Evolutionary conservation across 1,140 invertebrate species (phyloP).

Genomic region (Pentalonia nigronervosa): DNA sequence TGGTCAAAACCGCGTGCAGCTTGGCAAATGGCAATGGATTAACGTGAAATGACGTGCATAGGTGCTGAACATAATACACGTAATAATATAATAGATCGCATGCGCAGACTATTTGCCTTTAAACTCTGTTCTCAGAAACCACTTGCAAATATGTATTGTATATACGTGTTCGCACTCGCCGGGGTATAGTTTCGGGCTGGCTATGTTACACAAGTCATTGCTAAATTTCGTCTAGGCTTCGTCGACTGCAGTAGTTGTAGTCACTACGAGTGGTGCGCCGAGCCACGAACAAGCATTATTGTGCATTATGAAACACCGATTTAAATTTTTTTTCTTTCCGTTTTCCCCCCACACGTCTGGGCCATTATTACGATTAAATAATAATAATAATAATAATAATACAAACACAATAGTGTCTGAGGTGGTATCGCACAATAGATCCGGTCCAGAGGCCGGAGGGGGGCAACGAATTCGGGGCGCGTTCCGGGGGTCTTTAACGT

Average conservation of each 20-base stretch:
- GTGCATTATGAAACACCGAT: not conserved
- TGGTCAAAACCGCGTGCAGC: not conserved
- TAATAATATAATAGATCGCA: constrained; percentile 3
- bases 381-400: constrained; percentile 42
- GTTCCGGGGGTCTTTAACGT: constrained; percentile 40
- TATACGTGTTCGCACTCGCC: not conserved
- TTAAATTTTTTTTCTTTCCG: constrained; percentile 19
- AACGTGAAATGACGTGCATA: not conserved
- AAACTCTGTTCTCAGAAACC: constrained; percentile 5
- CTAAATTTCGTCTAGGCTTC: not conserved
- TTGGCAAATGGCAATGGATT: not conserved
- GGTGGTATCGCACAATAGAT: constrained; percentile 50
- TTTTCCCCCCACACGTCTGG: constrained; percentile 28
- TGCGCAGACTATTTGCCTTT: not conserved
- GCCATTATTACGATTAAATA: constrained; percentile 53
- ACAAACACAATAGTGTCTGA: constrained; percentile 45
- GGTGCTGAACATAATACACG: not conserved
- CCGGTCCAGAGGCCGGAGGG: constrained; percentile 28
- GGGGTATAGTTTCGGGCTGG: not conserved
- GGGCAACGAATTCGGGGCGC: constrained; percentile 18
- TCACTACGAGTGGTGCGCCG: not conserved
- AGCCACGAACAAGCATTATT: not conserved
- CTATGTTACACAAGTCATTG: not conserved
- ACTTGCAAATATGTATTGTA: not conserved
- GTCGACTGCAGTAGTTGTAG: constrained; percentile 1